These are phyloP conservation scores for Orussus abietinus DNA, from an alignment of 1,140 invertebrate species.

Conservation along the genomic window DNA sequence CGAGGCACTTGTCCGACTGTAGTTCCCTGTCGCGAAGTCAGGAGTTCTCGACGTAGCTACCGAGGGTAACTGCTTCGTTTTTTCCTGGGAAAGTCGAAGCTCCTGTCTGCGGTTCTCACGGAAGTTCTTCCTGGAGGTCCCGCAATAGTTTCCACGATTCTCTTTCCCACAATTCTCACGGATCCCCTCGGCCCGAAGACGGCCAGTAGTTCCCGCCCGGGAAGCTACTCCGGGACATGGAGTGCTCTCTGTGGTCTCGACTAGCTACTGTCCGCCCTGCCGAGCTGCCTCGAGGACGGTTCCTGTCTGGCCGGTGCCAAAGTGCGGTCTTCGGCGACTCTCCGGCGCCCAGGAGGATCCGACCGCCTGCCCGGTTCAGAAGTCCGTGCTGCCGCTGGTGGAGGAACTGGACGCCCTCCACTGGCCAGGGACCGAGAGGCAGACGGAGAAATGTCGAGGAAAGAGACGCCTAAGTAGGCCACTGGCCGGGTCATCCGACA, in stretches of 20 bases:
- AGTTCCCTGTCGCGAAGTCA: too few species aligned
- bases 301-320: constrained; percentile 45
- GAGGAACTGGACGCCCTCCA: constrained; percentile 35
- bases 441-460: constrained; percentile 10
- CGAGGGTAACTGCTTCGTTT: too few species aligned
- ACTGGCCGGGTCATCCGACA: constrained; percentile 52
- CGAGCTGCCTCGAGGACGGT: constrained; percentile 49
- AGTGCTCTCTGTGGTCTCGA: too few species aligned
- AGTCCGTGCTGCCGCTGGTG: constrained; percentile 24
- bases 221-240: too few species aligned
- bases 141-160: background rate
- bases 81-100: too few species aligned
- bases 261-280: constrained; percentile 45
- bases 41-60: too few species aligned
- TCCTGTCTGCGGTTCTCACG: background rate
- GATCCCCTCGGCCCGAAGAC: constrained; percentile 30
- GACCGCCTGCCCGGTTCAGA: constrained; percentile 27
- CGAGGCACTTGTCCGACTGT: too few species aligned
- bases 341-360: background rate
- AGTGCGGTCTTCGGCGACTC: background rate
- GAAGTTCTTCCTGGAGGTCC: background rate
- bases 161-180: background rate
- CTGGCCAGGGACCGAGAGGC: constrained; percentile 28
- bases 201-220: too few species aligned
- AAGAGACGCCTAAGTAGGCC: constrained; percentile 50